Base-by-base conservation (phyloP, 2,113 vertebrate species). In the Bubo blakistoni region DNA sequence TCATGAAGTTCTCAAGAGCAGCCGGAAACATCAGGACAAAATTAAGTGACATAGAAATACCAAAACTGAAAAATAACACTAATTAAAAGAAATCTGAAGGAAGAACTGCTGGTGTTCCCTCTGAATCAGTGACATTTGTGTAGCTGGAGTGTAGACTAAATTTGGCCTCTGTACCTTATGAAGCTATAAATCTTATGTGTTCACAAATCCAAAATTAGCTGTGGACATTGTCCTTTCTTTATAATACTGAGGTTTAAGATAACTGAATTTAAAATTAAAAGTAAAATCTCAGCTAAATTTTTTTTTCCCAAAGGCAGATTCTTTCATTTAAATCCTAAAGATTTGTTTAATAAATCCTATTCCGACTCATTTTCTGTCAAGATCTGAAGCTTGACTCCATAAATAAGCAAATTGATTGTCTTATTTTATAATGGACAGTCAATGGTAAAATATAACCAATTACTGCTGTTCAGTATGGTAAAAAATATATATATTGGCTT, bases 1-100 rank as follows among this genome's bases (percentile, higher is more conserved):
- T 94, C 42, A 63, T 62, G 16, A 95, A 91, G 58, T 67, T 90
- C 85, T 90, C 67, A 80, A 86, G 92, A 80, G 81, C 34, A 88
- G 73, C 54, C 87, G 46, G 47, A 92, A 77, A 93, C 8, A 65
- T 65, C 47, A 69, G 92, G 83, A 81, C 57, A 82, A 93, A 90
- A 87, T 92, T 42, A 89, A 84, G n/a, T 66, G 71, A 47, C 69
- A 58, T 40, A 46, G 47, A 90, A 97, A 86, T 59, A 62, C 13
- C 54, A 36, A 78, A 90, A 63, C 15, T 73, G 42, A 86, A 91
- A 74, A 96, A 72, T 55, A 70, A n/a, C 16, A 40, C 36, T 62
- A 52, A 47, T 78, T 86, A 57, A 62, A 90, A 74, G 20, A 85
- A 55, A 27, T 77, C 61, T 74, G 65, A 88, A 62, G 46, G n/a